Conservation (phyloP, 2,113 vertebrate species). For the Telmatochromis sp. region DNA sequence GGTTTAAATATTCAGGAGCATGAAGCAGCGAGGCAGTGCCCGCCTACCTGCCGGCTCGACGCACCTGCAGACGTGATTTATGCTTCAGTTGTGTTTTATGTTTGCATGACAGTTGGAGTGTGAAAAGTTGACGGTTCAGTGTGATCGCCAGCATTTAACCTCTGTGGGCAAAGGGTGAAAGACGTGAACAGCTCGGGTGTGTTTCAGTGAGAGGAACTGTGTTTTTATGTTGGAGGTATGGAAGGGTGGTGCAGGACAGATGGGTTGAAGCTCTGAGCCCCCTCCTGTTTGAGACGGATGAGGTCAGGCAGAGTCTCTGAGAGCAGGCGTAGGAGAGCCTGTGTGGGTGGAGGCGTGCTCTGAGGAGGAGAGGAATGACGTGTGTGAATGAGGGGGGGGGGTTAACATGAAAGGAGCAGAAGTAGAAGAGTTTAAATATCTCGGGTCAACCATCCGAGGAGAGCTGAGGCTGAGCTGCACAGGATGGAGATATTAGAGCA, state of each 20-base stretch:
- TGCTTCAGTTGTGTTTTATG: neutral
- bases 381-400: neutral
- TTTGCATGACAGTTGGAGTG: neutral
- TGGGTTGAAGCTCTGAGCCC: neutral
- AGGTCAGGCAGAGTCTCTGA: neutral
- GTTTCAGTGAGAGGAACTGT: neutral
- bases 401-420: too few relatives aligned
- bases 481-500: neutral
- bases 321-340: neutral
- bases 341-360: neutral
- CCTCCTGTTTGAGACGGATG: rapidly evolving
- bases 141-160: neutral
- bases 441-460: neutral
- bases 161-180: neutral
- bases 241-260: neutral
- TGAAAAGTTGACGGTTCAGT: neutral
- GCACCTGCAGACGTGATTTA: neutral
- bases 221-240: neutral
- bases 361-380: rapidly evolving
- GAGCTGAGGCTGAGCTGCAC: neutral
- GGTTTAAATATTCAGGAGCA: neutral
- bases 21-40: neutral
- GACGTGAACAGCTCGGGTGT: neutral
- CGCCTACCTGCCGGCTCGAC: neutral
- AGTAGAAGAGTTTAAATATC: neutral